Base-by-base conservation (phyloP, 2,797 vertebrate genomes). In the Sebastolobus altivelis region DNA sequence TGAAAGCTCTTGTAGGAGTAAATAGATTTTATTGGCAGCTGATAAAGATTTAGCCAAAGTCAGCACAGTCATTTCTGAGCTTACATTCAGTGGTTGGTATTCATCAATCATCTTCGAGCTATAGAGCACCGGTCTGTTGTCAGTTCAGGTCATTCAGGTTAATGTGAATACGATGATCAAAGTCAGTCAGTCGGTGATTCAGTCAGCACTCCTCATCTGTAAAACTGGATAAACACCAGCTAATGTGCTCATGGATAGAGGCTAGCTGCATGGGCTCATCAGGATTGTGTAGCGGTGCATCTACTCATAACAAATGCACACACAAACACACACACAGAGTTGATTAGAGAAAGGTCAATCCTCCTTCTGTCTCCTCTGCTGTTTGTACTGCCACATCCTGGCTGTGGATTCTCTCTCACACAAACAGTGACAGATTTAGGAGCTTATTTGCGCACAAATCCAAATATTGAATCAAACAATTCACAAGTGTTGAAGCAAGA, bases 131-230 rank as follows among this genome's bases (percentile, higher is more conserved):
- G 84, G 85, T 88, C 83, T 29, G 58, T 35, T 80, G 81, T 87
- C 90, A 43, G 79, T 29, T 82, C 75, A 82, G 87, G 90, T 85
- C 79, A 43, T 72, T 91, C 83, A 78, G 87, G 88, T 91, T 92
- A 92, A 93, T 91, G 87, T 83, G 82, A 86, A 86, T 63, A 80
- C 70, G 25, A 90, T 86, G 83, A 92, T 92, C 83, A 89, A 86
- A 91, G 85, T 75, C 73, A 65, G 76, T 33, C 13, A 80, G 76
- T 76, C 54, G 9, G 65, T 4, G 52, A 84, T 83, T 86, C 78
- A 71, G 69, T 83, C 80, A 65, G 71, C 81, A 29, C 49, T 68
- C 80, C 67, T 82, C 80, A 69, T 77, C 66, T 84, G 79, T 46
- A 79, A 67, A 82, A 80, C 80, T 54, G 83, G 84, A 88, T 89